Percentiles rank a stretch among this genome's conserved stretches.
phyloP scores from a whole-genome alignment of 2,113 vertebrate species.

The Hyperopisus bebe region DNA sequence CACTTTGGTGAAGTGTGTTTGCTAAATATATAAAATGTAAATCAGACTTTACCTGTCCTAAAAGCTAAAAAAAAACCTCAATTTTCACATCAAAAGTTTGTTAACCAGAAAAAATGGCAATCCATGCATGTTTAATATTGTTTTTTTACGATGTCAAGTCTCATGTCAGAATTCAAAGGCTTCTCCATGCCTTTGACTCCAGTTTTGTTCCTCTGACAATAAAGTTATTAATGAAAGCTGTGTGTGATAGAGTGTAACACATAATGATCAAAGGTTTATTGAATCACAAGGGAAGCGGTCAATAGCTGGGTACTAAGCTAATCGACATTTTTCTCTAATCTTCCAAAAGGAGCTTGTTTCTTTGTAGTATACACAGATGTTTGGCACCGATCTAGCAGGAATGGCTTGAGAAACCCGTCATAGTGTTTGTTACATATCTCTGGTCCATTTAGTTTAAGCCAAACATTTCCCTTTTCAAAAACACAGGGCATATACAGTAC shows the following conservation, averaged over 20 bases:
- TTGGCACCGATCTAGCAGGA: not conserved
- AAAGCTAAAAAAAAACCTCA: not conserved
- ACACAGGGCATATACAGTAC: not conserved
- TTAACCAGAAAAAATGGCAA: not conserved
- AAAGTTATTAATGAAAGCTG: conserved; percentile 9
- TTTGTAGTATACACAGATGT: not conserved
- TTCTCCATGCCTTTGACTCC: not conserved
- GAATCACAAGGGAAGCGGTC: not conserved
- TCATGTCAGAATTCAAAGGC: not conserved
- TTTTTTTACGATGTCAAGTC: not conserved
- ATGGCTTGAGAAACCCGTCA: not conserved
- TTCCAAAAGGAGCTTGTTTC: not conserved
- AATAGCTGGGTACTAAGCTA: not conserved
- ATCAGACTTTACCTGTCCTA: not conserved
- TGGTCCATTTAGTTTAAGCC: not conserved
- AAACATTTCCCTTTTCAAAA: not conserved
- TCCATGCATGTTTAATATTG: not conserved
- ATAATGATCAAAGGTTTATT: not conserved
- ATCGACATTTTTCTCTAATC: not conserved
- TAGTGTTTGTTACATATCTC: not conserved
- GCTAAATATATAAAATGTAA: not conserved
- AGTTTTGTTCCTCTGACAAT: not conserved
- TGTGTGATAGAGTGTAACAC: not conserved
- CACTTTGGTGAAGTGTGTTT: not conserved
- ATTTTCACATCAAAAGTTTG: not conserved